A percentile compares a stretch with the other conserved stretches of the same genome.
phyloP scores from a whole-genome alignment of 2,888 invertebrate genomes.

The Fragum sueziense region DNA sequence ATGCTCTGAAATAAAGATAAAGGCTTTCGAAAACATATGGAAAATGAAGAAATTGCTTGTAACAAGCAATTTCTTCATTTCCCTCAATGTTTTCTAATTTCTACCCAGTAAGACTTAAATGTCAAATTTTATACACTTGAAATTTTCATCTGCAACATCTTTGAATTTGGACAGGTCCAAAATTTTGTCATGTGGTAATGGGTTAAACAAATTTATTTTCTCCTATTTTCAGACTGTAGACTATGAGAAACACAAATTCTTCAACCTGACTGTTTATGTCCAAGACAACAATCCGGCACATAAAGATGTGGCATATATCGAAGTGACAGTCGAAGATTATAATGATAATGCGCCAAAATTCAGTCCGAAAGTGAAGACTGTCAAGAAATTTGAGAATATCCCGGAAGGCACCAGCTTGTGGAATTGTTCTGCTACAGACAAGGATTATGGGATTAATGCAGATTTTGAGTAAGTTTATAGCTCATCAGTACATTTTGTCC shows the following conservation, averaged over 20 bases:
- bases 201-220: too few species aligned
- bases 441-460: constrained; percentile 92
- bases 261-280: constrained; percentile 80
- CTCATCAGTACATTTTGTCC: too few species aligned
- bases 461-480: constrained; percentile 74
- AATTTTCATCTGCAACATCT: too few species aligned
- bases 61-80: too few species aligned
- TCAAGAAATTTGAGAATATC: constrained; percentile 91
- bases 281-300: constrained; percentile 75
- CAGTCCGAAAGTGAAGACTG: constrained; percentile 83
- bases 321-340: constrained; percentile 98
- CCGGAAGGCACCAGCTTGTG: constrained; percentile 94
- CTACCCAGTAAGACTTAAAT: too few species aligned
- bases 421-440: constrained; percentile 97
- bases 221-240: constrained; percentile 73
- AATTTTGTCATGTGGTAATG: too few species aligned
- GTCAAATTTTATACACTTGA: too few species aligned
- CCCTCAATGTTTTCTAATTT: too few species aligned
- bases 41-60: too few species aligned
- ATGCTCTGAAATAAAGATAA: too few species aligned
- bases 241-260: constrained; percentile 76
- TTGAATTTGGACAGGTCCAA: too few species aligned
- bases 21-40: too few species aligned
- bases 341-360: constrained; percentile 99
- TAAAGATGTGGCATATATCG: constrained; percentile 94